Percentiles rank a stretch among this genome's conserved stretches.
These are phyloP conservation scores for Chrysomela aeneicollis DNA, from an alignment of 2,888 invertebrate species.

Conservation along the genomic window DNA sequence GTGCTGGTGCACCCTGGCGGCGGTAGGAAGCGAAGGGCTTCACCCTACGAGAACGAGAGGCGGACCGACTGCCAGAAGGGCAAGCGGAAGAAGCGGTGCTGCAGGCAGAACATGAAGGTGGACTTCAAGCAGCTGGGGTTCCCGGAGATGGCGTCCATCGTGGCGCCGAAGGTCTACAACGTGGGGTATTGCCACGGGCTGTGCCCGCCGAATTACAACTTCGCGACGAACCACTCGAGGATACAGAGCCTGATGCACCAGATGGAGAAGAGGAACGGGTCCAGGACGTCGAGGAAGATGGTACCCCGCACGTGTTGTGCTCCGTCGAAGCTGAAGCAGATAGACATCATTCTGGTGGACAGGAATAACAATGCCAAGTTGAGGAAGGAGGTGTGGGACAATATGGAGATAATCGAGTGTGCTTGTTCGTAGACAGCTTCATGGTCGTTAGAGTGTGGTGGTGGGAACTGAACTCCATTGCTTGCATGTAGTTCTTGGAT, in stretches of 20 bases:
- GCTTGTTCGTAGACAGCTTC: conserved; percentile 68
- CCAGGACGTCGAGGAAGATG: conserved; percentile 55
- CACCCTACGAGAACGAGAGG: conserved; percentile 56
- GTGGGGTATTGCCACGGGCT: conserved; percentile 76
- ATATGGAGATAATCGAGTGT: conserved; percentile 76
- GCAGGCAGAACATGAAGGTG: conserved; percentile 72
- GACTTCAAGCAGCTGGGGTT: conserved; percentile 70
- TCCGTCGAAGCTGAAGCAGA: conserved; percentile 70
- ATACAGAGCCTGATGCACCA: conserved; percentile 74
- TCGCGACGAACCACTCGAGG: conserved; percentile 75
- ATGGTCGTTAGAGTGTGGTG: too few species aligned
- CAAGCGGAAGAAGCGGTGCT: conserved; percentile 64
- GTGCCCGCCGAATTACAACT: conserved; percentile 73
- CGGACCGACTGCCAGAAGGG: conserved; percentile 66
- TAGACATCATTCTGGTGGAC: conserved; percentile 73
- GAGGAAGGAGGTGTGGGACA: conserved; percentile 73
- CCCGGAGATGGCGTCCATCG: conserved; percentile 65
- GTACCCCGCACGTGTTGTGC: conserved; percentile 73
- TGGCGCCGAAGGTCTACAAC: conserved; percentile 75
- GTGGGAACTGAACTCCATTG: conserved; percentile 39
- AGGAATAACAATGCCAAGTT: conserved; percentile 69
- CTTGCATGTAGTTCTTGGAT: neutral
- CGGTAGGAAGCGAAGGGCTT: conserved; percentile 49
- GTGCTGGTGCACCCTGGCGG: conserved; percentile 54
- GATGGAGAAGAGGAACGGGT: conserved; percentile 62